Percentiles rank a stretch among this genome's conserved stretches.
Conservation (phyloP, 2,888 invertebrate genomes). For the Latrodectus elegans region DNA sequence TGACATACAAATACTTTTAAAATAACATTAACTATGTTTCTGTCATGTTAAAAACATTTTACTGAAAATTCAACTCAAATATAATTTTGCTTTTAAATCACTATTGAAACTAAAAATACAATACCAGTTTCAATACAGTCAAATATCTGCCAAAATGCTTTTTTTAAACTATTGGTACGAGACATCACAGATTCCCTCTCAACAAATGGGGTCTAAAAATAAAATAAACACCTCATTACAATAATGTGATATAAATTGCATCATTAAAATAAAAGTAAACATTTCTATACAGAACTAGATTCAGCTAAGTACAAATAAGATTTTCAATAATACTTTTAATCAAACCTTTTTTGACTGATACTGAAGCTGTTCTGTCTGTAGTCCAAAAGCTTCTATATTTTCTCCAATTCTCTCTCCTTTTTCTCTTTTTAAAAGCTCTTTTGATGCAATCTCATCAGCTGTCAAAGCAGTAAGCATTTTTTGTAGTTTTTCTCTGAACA, state of each 20-base stretch:
- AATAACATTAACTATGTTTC: too few species aligned
- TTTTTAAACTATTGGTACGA: slow-evolving; percentile 87
- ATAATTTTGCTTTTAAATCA: too few species aligned
- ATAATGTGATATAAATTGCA: not conserved
- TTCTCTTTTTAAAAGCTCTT: slow-evolving; percentile 65
- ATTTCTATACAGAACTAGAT: not conserved
- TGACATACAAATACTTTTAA: too few species aligned
- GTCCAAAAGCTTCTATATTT: slow-evolving; percentile 23
- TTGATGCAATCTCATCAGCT: slow-evolving; percentile 79
- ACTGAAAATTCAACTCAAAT: too few species aligned
- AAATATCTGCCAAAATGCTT: slow-evolving; percentile 86
- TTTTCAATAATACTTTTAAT: not conserved
- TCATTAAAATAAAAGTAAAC: not conserved
- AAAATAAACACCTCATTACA: slow-evolving; percentile 15
- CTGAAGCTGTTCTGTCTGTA: slow-evolving; percentile 33
- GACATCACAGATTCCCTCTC: slow-evolving; percentile 78
- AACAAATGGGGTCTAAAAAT: slow-evolving; percentile 72
- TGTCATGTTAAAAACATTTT: too few species aligned
- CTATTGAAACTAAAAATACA: too few species aligned
- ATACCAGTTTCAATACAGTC: slow-evolving; percentile 81
- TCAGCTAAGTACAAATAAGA: too few species aligned
- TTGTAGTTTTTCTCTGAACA: slow-evolving; percentile 85
- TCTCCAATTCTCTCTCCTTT: slow-evolving; percentile 40
- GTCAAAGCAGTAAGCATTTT: slow-evolving; percentile 83
- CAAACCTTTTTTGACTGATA: slow-evolving; percentile 54